Evolutionary conservation across 2,888 invertebrate species (phyloP).

Genomic region (Schizaphis graminum): DNA sequence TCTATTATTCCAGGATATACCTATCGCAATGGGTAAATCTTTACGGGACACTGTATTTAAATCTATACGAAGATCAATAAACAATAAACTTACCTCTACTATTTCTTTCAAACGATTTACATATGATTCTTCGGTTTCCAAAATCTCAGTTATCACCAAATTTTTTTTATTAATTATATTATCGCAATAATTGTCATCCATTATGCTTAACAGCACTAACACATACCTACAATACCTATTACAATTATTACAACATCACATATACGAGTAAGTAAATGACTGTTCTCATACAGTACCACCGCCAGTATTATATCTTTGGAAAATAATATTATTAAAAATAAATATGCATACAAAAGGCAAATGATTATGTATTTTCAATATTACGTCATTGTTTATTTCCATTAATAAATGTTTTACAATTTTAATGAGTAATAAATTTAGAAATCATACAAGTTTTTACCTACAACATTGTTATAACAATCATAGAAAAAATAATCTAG

Average conservation of each 20-base stretch:
- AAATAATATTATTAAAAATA: conserved; percentile 10
- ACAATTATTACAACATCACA: background rate
- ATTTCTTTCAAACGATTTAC: conserved; percentile 46
- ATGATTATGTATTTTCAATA: conserved; percentile 9
- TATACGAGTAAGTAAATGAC: background rate
- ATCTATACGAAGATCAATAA: no score
- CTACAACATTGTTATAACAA: background rate
- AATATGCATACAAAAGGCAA: background rate
- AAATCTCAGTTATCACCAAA: conserved; percentile 42
- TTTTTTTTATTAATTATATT: conserved; percentile 24
- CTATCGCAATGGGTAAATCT: no score
- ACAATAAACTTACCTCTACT: conserved; percentile 34
- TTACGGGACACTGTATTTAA: no score
- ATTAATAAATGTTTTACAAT: conserved; percentile 10
- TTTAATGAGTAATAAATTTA: background rate
- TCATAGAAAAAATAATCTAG: conserved; percentile 3
- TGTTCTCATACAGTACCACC: background rate
- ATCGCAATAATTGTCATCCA: background rate
- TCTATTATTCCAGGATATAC: no score
- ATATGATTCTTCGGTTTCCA: conserved; percentile 58
- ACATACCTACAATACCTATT: background rate
- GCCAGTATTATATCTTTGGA: background rate
- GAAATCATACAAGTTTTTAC: background rate
- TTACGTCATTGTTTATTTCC: conserved; percentile 52
- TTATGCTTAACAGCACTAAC: background rate